phyloP scores from a whole-genome alignment of 2,888 invertebrate species.

The Trichacis sp. region DNA sequence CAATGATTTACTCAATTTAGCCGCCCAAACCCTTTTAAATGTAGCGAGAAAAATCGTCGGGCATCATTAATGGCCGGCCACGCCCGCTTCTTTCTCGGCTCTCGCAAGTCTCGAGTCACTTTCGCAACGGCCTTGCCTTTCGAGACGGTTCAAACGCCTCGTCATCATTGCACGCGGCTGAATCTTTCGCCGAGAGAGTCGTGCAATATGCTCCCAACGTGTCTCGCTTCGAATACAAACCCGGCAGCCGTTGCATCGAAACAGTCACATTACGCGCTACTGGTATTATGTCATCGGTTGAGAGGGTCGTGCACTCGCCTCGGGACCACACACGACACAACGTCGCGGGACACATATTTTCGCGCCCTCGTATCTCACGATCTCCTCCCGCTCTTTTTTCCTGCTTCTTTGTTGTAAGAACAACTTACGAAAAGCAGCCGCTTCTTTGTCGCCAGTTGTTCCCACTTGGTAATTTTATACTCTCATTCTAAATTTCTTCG shows the following conservation, averaged over 20 bases:
- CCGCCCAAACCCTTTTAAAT: not conserved
- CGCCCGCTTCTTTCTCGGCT: constrained; percentile 41
- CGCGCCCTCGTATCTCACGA: too few species aligned
- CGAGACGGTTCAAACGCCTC: constrained; percentile 38
- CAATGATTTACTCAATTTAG: not conserved
- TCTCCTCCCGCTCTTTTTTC: too few species aligned
- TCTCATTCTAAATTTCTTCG: too few species aligned
- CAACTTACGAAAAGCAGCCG: too few species aligned
- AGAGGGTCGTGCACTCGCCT: constrained; percentile 2
- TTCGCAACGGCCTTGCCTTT: constrained; percentile 44
- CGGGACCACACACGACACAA: constrained; percentile 36
- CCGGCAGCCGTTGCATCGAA: not conserved
- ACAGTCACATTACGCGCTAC: constrained; percentile 17
- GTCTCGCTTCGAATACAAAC: constrained; percentile 1
- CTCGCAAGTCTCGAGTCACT: constrained; percentile 22
- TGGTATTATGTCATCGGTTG: constrained; percentile 31
- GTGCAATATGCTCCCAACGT: constrained; percentile 14
- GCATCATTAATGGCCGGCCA: constrained; percentile 40
- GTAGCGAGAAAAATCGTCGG: constrained; percentile 35
- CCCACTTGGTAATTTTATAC: too few species aligned
- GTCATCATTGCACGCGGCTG: constrained; percentile 26
- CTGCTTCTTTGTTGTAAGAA: too few species aligned
- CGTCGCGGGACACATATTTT: too few species aligned
- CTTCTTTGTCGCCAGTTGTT: too few species aligned
- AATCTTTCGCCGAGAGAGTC: constrained; percentile 19